A percentile compares a stretch with the other conserved stretches of the same genome.
Evolutionary conservation across 1,140 invertebrate genomes (phyloP).

Genomic region (Drosophila athabasca): DNA sequence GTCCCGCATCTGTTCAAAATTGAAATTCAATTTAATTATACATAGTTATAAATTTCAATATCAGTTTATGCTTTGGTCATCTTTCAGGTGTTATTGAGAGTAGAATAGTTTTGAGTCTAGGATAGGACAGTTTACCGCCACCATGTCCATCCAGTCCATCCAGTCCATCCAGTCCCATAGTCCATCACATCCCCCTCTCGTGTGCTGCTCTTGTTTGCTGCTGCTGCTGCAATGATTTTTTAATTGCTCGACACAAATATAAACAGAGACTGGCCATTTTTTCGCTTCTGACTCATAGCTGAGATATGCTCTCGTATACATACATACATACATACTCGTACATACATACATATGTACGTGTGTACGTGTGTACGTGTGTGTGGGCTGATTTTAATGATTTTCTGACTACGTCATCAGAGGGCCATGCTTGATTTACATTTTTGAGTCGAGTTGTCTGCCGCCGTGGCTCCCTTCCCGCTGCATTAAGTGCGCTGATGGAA

Average conservation of each 20-base stretch:
- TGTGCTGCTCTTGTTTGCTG: constrained; percentile 30
- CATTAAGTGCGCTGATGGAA: constrained; percentile 53
- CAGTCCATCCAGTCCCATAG: not conserved
- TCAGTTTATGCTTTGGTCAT: no score
- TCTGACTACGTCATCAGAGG: constrained; percentile 52
- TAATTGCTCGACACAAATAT: constrained; percentile 60
- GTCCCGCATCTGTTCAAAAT: no score
- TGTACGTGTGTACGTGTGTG: constrained; percentile 3
- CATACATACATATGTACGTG: no score
- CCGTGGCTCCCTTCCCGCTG: constrained; percentile 1
- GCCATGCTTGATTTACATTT: constrained; percentile 58
- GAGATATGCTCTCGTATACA: constrained; percentile 15
- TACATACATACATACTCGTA: no score
- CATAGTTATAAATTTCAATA: no score
- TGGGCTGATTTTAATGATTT: constrained; percentile 53
- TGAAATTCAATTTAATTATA: no score
- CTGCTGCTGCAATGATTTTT: constrained; percentile 55
- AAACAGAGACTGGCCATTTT: constrained; percentile 43
- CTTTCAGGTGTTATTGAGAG: no score
- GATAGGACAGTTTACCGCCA: no score
- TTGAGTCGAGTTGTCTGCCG: constrained; percentile 51
- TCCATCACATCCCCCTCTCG: not conserved
- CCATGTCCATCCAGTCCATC: not conserved
- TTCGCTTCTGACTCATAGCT: constrained; percentile 26
- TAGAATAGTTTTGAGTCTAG: no score